These are phyloP conservation scores for Dysidea cf. avara DNA, from an alignment of 37 sponge, comb jelly and placozoan species.

Conservation along the genomic window DNA sequence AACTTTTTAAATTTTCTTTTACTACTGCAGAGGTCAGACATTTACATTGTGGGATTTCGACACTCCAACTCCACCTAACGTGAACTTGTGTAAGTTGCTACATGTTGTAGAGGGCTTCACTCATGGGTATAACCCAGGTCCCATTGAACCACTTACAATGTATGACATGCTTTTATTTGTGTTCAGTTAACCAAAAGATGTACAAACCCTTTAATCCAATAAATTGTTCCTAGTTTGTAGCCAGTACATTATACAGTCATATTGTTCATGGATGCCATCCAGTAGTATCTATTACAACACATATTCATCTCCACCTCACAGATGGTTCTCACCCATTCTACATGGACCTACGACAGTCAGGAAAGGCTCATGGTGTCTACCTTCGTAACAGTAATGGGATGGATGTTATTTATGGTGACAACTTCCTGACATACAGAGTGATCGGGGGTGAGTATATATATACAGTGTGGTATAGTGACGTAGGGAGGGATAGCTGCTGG, in stretches of 20 bases:
- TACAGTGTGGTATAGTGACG: background rate
- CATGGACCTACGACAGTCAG: slow-evolving; percentile 54
- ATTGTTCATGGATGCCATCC: no score
- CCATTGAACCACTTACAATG: no score
- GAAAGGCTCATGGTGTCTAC: slow-evolving; percentile 78
- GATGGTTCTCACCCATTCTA: slow-evolving; percentile 93
- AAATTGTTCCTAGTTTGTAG: no score
- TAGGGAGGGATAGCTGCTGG: no score
- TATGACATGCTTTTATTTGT: no score
- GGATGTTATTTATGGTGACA: slow-evolving; percentile 47
- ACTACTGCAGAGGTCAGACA: slow-evolving; percentile 6
- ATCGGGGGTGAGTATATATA: slow-evolving; percentile 55
- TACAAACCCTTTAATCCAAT: no score
- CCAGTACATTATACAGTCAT: no score
- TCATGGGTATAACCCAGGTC: no score
- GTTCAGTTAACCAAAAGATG: no score
- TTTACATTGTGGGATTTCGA: slow-evolving; percentile 82
- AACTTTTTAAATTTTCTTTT: no score
- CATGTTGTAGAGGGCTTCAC: no score
- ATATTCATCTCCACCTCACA: background rate
- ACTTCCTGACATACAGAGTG: slow-evolving; percentile 49
- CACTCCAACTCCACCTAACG: slow-evolving; percentile 53
- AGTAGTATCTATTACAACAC: no score
- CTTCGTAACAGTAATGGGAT: slow-evolving; percentile 92
- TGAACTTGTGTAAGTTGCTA: slow-evolving; percentile 68